A percentile compares a stretch with the other conserved stretches of the same genome.
phyloP scores from a whole-genome alignment of 1,140 invertebrate genomes.

The Drosophila teissieri region DNA sequence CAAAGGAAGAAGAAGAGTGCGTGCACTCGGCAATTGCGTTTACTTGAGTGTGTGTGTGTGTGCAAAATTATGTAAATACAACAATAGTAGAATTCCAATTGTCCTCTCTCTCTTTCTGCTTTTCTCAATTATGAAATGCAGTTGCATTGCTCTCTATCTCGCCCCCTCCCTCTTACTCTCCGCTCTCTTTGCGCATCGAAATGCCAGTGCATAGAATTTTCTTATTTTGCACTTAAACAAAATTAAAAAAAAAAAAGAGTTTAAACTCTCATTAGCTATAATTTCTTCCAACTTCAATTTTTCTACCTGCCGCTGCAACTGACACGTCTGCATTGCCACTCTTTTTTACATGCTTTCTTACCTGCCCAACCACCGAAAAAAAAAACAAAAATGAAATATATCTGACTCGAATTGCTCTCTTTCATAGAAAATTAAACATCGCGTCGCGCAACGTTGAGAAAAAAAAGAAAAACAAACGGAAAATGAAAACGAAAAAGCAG shows the following conservation, averaged over 20 bases:
- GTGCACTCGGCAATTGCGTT: conserved; percentile 59
- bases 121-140: conserved; percentile 48
- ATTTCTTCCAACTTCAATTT: not conserved
- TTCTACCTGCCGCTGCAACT: conserved; percentile 27
- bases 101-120: conserved; percentile 49
- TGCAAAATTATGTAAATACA: conserved; percentile 79
- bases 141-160: conserved; percentile 18
- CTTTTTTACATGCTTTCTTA: conserved; percentile 52
- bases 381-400: conserved; percentile 12
- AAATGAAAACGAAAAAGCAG: conserved; percentile 48
- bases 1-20: conserved; percentile 55
- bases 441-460: conserved; percentile 40
- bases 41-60: conserved; percentile 28
- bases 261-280: conserved; percentile 6
- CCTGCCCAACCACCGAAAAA: conserved; percentile 54
- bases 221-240: not conserved
- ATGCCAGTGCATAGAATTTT: conserved; percentile 60
- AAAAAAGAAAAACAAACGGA: conserved; percentile 8
- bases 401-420: conserved; percentile 54
- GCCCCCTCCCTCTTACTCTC: conserved; percentile 3
- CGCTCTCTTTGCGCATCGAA: conserved; percentile 22
- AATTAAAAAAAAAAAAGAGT: not conserved
- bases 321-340: conserved; percentile 46
- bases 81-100: conserved; percentile 70
- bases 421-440: conserved; percentile 58